Evolutionary conservation across 64 coral and sea anemone genomes (phyloP).

Genomic region (Montipora capricornis): DNA sequence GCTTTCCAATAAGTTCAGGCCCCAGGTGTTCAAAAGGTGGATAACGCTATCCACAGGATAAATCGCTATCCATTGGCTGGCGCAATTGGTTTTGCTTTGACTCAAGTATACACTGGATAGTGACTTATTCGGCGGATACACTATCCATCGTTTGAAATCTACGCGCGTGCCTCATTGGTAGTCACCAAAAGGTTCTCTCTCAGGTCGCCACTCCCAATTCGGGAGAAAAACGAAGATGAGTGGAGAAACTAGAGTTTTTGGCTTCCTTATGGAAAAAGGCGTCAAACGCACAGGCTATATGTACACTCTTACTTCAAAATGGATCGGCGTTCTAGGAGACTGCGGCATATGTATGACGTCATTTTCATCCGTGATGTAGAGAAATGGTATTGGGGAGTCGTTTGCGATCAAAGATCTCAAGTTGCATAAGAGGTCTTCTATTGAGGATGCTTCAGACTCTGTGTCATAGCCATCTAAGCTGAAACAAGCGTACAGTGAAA

Average conservation of each 20-base stretch:
- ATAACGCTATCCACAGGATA: no score
- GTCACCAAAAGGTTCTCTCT: neutral
- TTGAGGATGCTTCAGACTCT: constrained; percentile 11
- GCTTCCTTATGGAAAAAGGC: no score
- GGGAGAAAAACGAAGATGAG: neutral
- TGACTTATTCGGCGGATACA: no score
- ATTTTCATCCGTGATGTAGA: constrained; percentile 46
- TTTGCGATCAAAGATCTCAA: neutral
- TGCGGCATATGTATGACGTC: constrained; percentile 8
- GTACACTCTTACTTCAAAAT: constrained; percentile 19
- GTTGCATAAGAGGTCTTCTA: neutral
- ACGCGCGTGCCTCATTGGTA: no score
- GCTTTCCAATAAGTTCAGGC: no score
- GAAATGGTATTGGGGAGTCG: constrained; percentile 1
- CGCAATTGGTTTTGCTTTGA: no score
- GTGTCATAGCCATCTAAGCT: constrained; percentile 3
- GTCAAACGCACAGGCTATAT: neutral
- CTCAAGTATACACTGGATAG: no score
- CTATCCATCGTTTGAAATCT: no score
- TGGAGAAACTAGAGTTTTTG: neutral
- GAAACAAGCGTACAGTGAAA: neutral
- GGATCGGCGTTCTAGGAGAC: constrained; percentile 5
- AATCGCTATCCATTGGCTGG: no score
- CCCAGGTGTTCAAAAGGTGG: no score
- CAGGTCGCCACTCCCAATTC: neutral